Evolutionary conservation across 2,888 invertebrate species (phyloP).

Genomic region (Phyllotreta cruciferae): DNA sequence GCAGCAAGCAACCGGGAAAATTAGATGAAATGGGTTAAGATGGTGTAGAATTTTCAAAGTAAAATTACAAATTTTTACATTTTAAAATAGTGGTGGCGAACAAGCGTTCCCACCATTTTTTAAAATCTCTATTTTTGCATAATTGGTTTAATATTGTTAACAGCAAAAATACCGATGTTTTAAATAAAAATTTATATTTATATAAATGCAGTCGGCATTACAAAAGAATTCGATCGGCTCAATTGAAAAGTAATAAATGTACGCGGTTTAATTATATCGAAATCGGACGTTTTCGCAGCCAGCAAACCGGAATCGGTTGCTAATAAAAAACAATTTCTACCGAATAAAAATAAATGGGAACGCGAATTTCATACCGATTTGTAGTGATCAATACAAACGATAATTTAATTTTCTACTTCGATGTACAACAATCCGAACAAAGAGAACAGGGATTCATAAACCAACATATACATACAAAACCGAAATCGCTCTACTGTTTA

Average conservation of each 20-base stretch:
- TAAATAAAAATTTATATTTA: constrained; percentile 6
- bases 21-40: too few relatives aligned
- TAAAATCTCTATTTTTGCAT: too few relatives aligned
- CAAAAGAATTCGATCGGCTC: constrained; percentile 17
- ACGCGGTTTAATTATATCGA: constrained; percentile 16
- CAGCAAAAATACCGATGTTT: neutral
- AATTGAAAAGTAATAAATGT: constrained; percentile 22
- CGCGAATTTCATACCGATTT: constrained; percentile 6
- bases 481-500: too few relatives aligned
- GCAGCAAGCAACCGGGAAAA: too few relatives aligned
- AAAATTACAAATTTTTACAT: too few relatives aligned
- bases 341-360: constrained; percentile 19
- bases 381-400: constrained; percentile 20
- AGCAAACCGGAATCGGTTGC: constrained; percentile 12
- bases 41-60: too few relatives aligned
- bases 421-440: constrained; percentile 6
- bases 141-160: neutral
- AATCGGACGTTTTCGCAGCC: constrained; percentile 11
- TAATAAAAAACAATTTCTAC: constrained; percentile 19
- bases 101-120: too few relatives aligned
- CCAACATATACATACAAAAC: too few relatives aligned
- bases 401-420: constrained; percentile 25
- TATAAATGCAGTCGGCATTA: neutral
- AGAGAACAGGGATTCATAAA: neutral
- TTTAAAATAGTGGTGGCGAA: too few relatives aligned